Evolutionary conservation across 1,140 invertebrate genomes (phyloP).

Genomic region (Anoplophora glabripennis): DNA sequence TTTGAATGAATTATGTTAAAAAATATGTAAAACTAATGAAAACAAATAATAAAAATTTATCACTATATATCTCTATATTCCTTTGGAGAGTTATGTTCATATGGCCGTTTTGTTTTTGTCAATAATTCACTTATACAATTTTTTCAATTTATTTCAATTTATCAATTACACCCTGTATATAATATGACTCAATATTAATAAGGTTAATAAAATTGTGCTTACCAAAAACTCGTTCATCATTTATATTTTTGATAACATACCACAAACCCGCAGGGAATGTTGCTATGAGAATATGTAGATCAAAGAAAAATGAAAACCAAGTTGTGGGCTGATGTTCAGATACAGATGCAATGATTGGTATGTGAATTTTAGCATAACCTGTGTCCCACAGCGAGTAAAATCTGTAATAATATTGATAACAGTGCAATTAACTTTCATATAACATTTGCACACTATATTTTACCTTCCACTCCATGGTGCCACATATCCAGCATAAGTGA

Average conservation of each 20-base stretch:
- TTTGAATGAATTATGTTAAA: no score
- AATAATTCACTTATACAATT: not conserved
- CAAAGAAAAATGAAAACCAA: constrained; percentile 99
- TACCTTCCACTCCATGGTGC: constrained; percentile 98
- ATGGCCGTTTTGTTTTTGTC: not conserved
- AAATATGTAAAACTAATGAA: no score
- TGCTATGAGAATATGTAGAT: constrained; percentile 95
- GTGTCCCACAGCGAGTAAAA: constrained; percentile 99
- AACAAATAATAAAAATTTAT: no score
- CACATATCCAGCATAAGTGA: constrained; percentile 92
- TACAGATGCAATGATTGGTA: constrained; percentile 99
- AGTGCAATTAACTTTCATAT: not conserved
- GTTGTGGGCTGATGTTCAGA: constrained; percentile 99
- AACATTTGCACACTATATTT: constrained; percentile 16
- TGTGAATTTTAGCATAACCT: constrained; percentile 99
- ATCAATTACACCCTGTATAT: no score
- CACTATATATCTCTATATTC: no score
- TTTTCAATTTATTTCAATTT: not conserved
- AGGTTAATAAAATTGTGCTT: constrained; percentile 48
- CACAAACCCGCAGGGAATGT: constrained; percentile 97
- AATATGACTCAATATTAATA: not conserved
- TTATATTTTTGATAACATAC: constrained; percentile 98
- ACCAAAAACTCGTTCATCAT: constrained; percentile 98
- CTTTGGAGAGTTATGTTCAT: no score
- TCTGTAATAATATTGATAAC: constrained; percentile 48